Conservation (phyloP, 2,113 vertebrate species). For the Sphyrna mokarran region DNA sequence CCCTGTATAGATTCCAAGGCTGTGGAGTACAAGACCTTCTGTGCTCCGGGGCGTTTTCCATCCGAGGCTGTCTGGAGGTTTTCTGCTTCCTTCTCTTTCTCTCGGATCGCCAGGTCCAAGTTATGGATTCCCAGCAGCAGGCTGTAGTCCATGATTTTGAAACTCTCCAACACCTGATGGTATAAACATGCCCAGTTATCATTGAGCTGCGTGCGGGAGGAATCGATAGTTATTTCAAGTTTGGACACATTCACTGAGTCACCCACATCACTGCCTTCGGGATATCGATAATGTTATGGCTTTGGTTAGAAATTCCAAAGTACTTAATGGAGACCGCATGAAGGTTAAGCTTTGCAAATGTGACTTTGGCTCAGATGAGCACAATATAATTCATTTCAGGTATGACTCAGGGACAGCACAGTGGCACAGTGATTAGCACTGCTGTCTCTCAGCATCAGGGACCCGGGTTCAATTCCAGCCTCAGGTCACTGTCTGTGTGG, state of each 20-base stretch:
- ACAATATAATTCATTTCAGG: too few species aligned
- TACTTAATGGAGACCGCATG: too few species aligned
- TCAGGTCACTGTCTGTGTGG: too few species aligned
- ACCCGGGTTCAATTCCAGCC: too few species aligned
- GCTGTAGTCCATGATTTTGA: conserved; percentile 99
- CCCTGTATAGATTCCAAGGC: conserved; percentile 98
- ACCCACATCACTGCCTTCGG: neutral
- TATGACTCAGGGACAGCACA: too few species aligned
- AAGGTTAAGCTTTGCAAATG: too few species aligned
- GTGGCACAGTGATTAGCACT: too few species aligned
- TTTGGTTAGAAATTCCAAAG: too few species aligned
- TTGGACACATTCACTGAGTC: neutral
- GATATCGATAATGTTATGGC: neutral
- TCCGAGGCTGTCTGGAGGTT: conserved; percentile 62
- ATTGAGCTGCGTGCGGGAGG: neutral
- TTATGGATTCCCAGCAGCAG: conserved; percentile 86
- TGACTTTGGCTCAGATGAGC: too few species aligned
- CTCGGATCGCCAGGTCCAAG: conserved; percentile 68
- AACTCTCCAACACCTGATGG: conserved; percentile 86
- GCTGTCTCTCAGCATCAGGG: too few species aligned
- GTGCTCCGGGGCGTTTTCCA: conserved; percentile 68
- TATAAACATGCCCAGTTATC: conserved; percentile 38
- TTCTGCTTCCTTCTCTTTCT: conserved; percentile 70
- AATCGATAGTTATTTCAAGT: conserved; percentile 7
- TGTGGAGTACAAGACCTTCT: conserved; percentile 93